Evolutionary conservation across 2,797 vertebrate genomes (phyloP), one percentile per base, ranked within the genome.

Genomic region (Geotria australis): DNA sequence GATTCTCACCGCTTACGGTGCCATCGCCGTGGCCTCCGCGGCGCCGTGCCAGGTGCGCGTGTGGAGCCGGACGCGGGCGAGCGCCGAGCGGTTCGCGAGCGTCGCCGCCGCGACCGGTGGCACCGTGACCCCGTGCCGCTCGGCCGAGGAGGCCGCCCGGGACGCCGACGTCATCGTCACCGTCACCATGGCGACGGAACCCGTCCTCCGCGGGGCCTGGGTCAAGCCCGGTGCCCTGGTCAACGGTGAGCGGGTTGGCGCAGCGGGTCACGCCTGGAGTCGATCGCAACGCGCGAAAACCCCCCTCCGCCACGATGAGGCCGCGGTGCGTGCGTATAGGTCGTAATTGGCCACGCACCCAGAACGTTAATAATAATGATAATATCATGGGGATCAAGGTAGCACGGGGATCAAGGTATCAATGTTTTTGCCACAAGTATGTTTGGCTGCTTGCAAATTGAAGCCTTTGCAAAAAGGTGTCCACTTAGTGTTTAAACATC

Each of bases 191-290:
- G 74, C 77, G 7, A 83, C 72, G 7, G 63, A 80, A 15, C 85
- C 91, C 0, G 73, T 98, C 59, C 66, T 95, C 2, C 75, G 68
- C 47, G 85, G 85, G 7, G 71, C 66, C 57, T 98, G 91, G 91
- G 79, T 98, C 60, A 95, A 94, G 69, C 71, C 77, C 3, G 88
- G 85, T 53, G 86, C 85, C 51, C 91, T 95, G 8, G 66, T 98
- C 60, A 86, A 83, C 61, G 91, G 91, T 98, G 67, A 65, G 71
- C 57, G 13, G 9, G 14, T n/a, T n/a, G n/a, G n/a, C 15, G 15
- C 15, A 15, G 15, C 15, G 2, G 15, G 15, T 15, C 15, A 15
- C 15, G 3, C 15, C 15, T n/a, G n/a, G n/a, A n/a, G n/a, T n/a
- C n/a, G n/a, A n/a, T n/a, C n/a, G n/a, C n/a, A n/a, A n/a, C n/a